These are phyloP conservation scores for Acleris emargana DNA, from an alignment of 2,888 invertebrate species.

Conservation along the genomic window DNA sequence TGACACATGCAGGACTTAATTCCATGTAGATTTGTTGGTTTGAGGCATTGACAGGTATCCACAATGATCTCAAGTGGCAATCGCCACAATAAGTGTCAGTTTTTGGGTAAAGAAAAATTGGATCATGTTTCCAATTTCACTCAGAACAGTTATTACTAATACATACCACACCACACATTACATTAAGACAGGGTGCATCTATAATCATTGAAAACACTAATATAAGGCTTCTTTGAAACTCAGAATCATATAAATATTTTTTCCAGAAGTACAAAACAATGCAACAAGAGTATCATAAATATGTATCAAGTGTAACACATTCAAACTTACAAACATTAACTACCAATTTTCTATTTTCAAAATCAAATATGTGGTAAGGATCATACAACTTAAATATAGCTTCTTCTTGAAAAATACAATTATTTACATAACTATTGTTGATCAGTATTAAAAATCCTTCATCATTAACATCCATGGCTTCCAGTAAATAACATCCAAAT, in stretches of 20 bases:
- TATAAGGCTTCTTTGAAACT: no score
- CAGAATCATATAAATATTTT: background rate
- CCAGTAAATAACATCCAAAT: conserved; percentile 64
- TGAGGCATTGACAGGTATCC: no score
- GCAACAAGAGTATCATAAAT: background rate
- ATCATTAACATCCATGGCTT: conserved; percentile 53
- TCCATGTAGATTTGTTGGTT: no score
- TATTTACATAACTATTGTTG: conserved; percentile 56
- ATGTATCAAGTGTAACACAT: conserved; percentile 43
- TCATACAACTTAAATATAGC: conserved; percentile 63
- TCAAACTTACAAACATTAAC: conserved; percentile 74
- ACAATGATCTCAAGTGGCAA: no score
- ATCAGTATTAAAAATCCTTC: conserved; percentile 59
- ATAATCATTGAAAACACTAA: no score
- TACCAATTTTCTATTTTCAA: conserved; percentile 54
- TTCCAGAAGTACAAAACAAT: background rate
- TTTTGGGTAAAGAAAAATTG: no score
- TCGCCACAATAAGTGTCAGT: no score
- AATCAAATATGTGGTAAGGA: conserved; percentile 59
- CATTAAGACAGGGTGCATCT: no score
- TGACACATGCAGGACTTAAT: no score
- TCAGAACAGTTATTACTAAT: no score
- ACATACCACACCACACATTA: no score
- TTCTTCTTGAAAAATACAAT: conserved; percentile 48
- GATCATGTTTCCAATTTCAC: no score